Conservation (phyloP, 1,140 invertebrate genomes). For the Zaprionus camerounensis region DNA sequence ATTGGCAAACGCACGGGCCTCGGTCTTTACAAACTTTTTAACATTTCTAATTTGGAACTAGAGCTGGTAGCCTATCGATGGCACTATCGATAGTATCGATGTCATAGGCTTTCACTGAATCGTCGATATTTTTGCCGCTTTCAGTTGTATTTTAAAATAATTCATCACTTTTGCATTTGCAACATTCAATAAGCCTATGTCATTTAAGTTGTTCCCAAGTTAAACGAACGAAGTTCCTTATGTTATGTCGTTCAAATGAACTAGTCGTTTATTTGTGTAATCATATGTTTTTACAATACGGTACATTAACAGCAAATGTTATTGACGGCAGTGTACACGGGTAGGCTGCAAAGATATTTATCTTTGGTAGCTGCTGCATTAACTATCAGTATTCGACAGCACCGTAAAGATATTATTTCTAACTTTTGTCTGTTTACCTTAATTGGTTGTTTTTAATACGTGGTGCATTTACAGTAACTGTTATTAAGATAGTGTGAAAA, state of each 20-base stretch:
- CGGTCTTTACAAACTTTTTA: slow-evolving; percentile 48
- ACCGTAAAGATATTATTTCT: too few species aligned
- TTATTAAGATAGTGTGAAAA: background rate
- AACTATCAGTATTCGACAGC: too few species aligned
- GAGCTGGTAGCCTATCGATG: background rate
- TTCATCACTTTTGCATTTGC: background rate
- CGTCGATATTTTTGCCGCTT: background rate
- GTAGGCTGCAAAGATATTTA: background rate
- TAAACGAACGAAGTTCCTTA: background rate
- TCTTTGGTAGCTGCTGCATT: too few species aligned
- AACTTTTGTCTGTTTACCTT: too few species aligned
- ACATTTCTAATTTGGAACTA: slow-evolving; percentile 60
- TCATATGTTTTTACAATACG: background rate
- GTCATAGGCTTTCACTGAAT: background rate
- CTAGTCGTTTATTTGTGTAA: background rate
- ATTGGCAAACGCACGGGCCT: slow-evolving; percentile 39
- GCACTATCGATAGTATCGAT: slow-evolving; percentile 6
- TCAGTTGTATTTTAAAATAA: background rate
- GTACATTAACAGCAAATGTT: background rate
- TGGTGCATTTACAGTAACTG: background rate
- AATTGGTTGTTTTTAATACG: background rate
- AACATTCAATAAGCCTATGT: background rate
- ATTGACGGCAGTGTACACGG: background rate
- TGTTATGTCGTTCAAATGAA: background rate
- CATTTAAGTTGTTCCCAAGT: background rate